These are phyloP conservation scores for Catamblyrhynchus diadema DNA, from an alignment of 2,797 vertebrate genomes.

Conservation along the genomic window DNA sequence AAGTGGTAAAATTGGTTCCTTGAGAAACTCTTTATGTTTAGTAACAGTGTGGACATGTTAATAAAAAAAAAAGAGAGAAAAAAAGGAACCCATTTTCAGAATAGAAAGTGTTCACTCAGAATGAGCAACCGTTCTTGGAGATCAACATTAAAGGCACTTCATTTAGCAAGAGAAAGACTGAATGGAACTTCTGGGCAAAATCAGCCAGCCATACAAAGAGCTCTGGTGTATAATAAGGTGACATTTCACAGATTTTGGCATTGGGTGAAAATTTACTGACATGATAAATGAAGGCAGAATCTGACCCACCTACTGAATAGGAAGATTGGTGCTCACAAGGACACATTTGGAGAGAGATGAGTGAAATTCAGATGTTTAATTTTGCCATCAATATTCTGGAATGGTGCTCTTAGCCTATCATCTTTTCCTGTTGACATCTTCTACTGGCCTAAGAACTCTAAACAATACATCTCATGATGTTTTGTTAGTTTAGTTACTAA, in stretches of 20 bases:
- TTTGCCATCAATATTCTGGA: not conserved
- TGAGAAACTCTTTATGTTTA: slow-evolving; percentile 69
- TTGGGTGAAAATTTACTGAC: not conserved
- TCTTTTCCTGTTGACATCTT: not conserved
- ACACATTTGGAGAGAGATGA: not conserved
- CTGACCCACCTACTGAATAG: not conserved
- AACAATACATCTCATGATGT: not conserved
- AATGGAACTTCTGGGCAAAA: not conserved
- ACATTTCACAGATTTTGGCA: not conserved
- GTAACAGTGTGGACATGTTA: slow-evolving; percentile 60
- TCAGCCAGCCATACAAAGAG: not conserved
- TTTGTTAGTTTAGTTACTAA: not conserved
- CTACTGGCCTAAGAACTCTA: not conserved
- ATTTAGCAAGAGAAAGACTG: not conserved
- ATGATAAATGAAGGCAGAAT: not conserved
- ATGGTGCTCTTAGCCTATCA: not conserved
- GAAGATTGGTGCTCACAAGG: not conserved
- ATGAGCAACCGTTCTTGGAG: slow-evolving; percentile 5
- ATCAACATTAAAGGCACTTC: not conserved
- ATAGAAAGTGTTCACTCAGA: not conserved
- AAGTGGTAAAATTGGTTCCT: slow-evolving; percentile 67
- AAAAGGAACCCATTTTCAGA: not conserved
- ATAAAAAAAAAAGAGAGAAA: not conserved
- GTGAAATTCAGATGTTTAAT: not conserved
- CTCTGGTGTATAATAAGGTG: not conserved